phyloP scores from a whole-genome alignment of 2,888 invertebrate species.

The Eulithis prunata region DNA sequence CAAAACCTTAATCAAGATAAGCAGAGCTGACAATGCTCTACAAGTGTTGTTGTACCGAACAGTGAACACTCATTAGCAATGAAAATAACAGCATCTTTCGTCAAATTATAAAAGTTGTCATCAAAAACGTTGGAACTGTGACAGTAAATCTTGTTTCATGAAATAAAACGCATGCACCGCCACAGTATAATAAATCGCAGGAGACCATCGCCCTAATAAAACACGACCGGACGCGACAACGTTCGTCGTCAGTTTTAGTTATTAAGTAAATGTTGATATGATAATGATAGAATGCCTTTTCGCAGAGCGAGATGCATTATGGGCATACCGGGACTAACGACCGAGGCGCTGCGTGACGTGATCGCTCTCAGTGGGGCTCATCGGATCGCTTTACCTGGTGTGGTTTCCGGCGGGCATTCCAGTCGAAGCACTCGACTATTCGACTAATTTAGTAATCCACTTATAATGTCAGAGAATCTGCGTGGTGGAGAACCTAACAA shows the following conservation, averaged over 20 bases:
- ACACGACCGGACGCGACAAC: constrained; percentile 54
- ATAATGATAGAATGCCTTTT: constrained; percentile 60
- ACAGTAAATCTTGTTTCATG: constrained; percentile 49
- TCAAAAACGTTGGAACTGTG: constrained; percentile 37
- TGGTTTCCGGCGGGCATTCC: constrained; percentile 76
- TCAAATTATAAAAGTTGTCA: constrained; percentile 43
- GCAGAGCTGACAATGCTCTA: constrained; percentile 51
- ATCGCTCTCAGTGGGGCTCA: constrained; percentile 47
- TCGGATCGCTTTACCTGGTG: constrained; percentile 68
- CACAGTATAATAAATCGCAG: constrained; percentile 50
- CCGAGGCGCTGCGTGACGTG: constrained; percentile 41
- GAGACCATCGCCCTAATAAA: constrained; percentile 58
- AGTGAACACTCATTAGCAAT: constrained; percentile 59
- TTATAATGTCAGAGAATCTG: constrained; percentile 20
- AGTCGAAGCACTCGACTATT: constrained; percentile 30
- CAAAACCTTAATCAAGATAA: constrained; percentile 75
- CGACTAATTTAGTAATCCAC: constrained; percentile 23
- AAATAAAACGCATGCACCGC: constrained; percentile 49
- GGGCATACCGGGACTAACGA: constrained; percentile 41
- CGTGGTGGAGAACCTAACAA: constrained; percentile 6
- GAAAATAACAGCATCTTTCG: constrained; percentile 18
- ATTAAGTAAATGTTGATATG: constrained; percentile 54
- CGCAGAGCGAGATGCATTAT: constrained; percentile 46
- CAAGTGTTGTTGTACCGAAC: constrained; percentile 48
- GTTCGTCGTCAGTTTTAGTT: constrained; percentile 56